A percentile compares a stretch with the other conserved stretches of the same genome.
These are phyloP conservation scores for Onthophagus taurus DNA, from an alignment of 1,140 invertebrate species.

Conservation along the genomic window DNA sequence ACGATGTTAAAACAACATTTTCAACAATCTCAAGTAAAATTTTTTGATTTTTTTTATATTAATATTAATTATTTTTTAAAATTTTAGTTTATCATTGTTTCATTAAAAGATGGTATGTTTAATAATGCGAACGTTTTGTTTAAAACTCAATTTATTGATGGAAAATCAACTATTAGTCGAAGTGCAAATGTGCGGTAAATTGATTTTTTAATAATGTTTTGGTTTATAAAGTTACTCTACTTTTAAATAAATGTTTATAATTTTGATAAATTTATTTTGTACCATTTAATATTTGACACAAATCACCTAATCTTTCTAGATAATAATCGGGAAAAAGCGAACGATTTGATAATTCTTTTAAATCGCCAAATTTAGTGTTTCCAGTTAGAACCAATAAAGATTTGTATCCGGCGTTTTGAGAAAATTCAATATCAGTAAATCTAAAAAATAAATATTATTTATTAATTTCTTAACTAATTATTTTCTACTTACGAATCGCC, in stretches of 20 bases:
- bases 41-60: conserved; percentile 1
- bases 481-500: conserved; percentile 33
- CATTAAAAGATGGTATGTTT: conserved; percentile 99
- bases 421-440: conserved; percentile 30
- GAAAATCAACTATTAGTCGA: conserved; percentile 81
- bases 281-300: too few species aligned
- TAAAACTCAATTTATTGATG: conserved; percentile 90
- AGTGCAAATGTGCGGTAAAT: too few species aligned
- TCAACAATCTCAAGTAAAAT: conserved; percentile 73
- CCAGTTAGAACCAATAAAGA: conserved; percentile 31
- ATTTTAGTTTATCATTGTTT: conserved; percentile 94
- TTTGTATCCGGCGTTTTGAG: conserved; percentile 23
- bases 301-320: too few species aligned
- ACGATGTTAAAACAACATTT: conserved; percentile 93
- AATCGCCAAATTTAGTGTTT: conserved; percentile 20
- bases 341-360: too few species aligned
- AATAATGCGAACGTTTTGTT: conserved; percentile 98
- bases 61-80: conserved; percentile 14
- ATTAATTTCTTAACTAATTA: too few species aligned
- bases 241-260: too few species aligned
- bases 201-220: too few species aligned
- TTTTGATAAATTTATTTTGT: too few species aligned
- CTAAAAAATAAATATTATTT: conserved; percentile 21
- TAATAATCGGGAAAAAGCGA: too few species aligned
- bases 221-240: too few species aligned